Percentiles rank a stretch among this genome's conserved stretches.
These are phyloP conservation scores for Caenorhabditis remanei DNA, from an alignment of 1,140 invertebrate genomes.

Conservation along the genomic window DNA sequence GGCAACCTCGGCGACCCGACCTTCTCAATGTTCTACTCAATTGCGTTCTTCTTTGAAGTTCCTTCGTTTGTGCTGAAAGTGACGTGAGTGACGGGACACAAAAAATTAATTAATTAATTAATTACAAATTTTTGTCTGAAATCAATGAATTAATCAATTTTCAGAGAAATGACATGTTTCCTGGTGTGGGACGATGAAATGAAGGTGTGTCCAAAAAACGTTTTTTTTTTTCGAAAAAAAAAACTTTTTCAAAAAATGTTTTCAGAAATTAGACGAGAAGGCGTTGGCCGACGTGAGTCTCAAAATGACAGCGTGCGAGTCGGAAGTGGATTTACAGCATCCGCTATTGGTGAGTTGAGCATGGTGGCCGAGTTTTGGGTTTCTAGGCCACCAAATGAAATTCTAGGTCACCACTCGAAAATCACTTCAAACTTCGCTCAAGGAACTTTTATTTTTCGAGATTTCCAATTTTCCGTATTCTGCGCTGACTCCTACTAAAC, in stretches of 20 bases:
- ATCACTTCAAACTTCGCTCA: too few relatives aligned
- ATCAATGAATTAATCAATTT: background rate
- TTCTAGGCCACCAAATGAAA: background rate
- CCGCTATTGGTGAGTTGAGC: background rate
- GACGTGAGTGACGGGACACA: background rate
- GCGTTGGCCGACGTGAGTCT: constrained; percentile 22
- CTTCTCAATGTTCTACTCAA: constrained; percentile 48
- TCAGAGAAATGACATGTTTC: constrained; percentile 47
- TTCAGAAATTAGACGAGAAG: constrained; percentile 25
- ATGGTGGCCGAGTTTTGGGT: background rate
- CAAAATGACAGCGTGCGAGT: constrained; percentile 32
- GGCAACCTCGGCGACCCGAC: constrained; percentile 37
- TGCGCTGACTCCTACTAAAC: too few relatives aligned
- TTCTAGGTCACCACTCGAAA: too few relatives aligned
- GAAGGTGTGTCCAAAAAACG: background rate
- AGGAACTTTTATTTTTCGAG: too few relatives aligned
- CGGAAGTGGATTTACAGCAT: constrained; percentile 44
- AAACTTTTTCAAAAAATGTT: background rate
- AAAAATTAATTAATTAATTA: background rate
- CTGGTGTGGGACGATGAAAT: constrained; percentile 54
- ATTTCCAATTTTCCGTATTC: too few relatives aligned
- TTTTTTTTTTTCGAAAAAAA: background rate
- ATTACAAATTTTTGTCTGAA: too few relatives aligned
- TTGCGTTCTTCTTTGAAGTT: constrained; percentile 47
- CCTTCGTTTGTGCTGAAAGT: constrained; percentile 33